Evolutionary conservation across 2,113 vertebrate genomes (phyloP), one percentile per base, ranked within the genome.

Genomic region (Laticauda colubrina): DNA sequence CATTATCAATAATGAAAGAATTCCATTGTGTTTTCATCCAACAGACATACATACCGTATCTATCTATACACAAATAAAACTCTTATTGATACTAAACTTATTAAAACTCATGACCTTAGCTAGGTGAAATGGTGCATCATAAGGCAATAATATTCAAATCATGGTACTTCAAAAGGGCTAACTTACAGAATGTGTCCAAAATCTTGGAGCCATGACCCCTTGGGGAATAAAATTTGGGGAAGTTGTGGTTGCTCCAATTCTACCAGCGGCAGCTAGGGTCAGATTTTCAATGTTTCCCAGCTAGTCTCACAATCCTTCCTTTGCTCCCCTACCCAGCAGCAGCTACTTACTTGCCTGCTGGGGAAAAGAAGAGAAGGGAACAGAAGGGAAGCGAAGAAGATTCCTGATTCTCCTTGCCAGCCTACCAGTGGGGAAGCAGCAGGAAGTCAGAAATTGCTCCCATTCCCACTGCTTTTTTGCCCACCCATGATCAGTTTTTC

Each of bases 301-400:
- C 12, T 29, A n/a, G 26, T n/a, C 12, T 2, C 64, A 34, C 14
- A 15, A 69, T 69, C 29, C 12, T 0, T 15, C 0, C 0, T 14
- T 69, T 64, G 61, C 11, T 64, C 11, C 11, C 11, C 12, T 4
- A 69, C 29, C 12, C 29, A 34, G 14, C 64, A 69, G 4, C 4
- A 61, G 24, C 24, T 61, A 15, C 61, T 69, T 15, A n/a, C 4
- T 29, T 15, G 26, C 29, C 29, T n/a, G 4, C 1, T 69, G 12
- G 12, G 61, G 61, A 69, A 10, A 4, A 11, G 12, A n/a, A 29
- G 26, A 0, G 10, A 29, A 26, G 59, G 59, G 9, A 26, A 61
- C 24, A 9, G 3, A 61, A 64, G 29, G 4, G 61, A 64, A 69
- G 29, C 14, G 64, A 69, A 69, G 64, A 34, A 69, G 64, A 69